These are phyloP conservation scores for Pseudomyrmex pallidus DNA, from an alignment of 1,140 invertebrate genomes.

Conservation along the genomic window DNA sequence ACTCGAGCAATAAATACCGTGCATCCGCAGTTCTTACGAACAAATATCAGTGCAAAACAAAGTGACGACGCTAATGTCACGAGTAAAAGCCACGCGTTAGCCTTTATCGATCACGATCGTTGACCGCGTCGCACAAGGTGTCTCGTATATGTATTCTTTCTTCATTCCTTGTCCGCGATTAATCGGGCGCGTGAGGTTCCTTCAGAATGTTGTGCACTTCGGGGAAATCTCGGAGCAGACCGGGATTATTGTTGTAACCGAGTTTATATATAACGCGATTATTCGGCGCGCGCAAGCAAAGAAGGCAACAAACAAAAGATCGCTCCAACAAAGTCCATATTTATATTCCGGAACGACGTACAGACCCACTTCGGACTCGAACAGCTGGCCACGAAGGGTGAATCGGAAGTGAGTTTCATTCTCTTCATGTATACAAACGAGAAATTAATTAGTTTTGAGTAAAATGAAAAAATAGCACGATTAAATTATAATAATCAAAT, in stretches of 20 bases:
- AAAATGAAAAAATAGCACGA: neutral
- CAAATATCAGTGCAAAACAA: conserved; percentile 35
- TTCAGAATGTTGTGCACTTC: conserved; percentile 22
- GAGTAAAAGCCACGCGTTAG: conserved; percentile 33
- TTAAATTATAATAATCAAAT: neutral
- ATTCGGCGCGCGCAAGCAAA: neutral
- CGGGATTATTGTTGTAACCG: neutral
- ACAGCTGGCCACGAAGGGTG: neutral
- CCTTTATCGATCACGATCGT: conserved; percentile 56
- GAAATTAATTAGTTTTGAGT: neutral
- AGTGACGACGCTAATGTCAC: conserved; percentile 42
- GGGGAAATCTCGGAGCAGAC: neutral
- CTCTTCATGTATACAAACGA: too few species aligned
- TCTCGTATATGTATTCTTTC: conserved; percentile 27
- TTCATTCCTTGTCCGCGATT: conserved; percentile 21
- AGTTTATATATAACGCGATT: neutral
- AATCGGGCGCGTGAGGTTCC: conserved; percentile 7
- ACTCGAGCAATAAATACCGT: conserved; percentile 31
- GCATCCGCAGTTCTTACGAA: conserved; percentile 5
- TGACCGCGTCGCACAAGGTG: conserved; percentile 37
- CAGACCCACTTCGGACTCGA: neutral
- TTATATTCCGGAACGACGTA: too few species aligned
- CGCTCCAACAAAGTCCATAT: too few species aligned
- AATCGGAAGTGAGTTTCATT: too few species aligned
- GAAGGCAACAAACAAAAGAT: neutral